phyloP scores from a whole-genome alignment of 2,888 invertebrate genomes.

The Stegana nigrithorax region DNA sequence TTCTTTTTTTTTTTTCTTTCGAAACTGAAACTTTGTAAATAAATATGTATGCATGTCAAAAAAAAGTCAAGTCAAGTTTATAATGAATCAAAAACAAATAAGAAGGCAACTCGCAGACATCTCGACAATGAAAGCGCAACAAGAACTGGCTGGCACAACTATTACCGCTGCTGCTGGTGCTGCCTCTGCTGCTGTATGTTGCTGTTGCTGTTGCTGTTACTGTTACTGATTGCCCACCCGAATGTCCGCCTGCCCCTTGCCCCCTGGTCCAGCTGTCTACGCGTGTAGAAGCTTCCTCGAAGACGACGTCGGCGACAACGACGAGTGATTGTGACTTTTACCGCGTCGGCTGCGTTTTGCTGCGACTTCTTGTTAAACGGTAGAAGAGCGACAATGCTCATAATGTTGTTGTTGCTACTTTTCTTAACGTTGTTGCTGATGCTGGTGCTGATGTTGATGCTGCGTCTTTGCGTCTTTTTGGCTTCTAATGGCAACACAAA shows the following conservation, averaged over 20 bases:
- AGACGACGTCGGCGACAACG: neutral
- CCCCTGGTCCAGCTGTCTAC: neutral
- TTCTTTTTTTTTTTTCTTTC: conserved; percentile 26
- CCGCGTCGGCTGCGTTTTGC: too few relatives aligned
- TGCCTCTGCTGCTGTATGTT: too few relatives aligned
- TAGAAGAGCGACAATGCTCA: conserved; percentile 26
- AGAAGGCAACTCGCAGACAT: too few relatives aligned
- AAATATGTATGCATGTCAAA: neutral
- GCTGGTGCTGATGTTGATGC: too few relatives aligned
- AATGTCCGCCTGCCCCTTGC: neutral
- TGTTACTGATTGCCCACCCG: neutral
- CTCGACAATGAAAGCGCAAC: conserved; percentile 8
- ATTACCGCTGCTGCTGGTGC: neutral
- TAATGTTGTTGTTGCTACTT: conserved; percentile 18
- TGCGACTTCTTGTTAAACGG: conserved; percentile 23
- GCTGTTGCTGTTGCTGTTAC: conserved; percentile 4
- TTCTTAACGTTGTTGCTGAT: too few relatives aligned
- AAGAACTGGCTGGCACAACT: conserved; percentile 9
- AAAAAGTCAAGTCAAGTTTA: neutral
- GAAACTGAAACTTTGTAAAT: neutral
- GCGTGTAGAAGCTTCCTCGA: neutral
- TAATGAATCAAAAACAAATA: conserved; percentile 8
- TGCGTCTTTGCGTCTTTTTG: conserved; percentile 42
- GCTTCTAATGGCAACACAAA: conserved; percentile 67
- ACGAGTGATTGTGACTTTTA: too few relatives aligned